These are phyloP conservation scores for Papilio gigon DNA, from an alignment of 2,888 invertebrate species.

Conservation along the genomic window DNA sequence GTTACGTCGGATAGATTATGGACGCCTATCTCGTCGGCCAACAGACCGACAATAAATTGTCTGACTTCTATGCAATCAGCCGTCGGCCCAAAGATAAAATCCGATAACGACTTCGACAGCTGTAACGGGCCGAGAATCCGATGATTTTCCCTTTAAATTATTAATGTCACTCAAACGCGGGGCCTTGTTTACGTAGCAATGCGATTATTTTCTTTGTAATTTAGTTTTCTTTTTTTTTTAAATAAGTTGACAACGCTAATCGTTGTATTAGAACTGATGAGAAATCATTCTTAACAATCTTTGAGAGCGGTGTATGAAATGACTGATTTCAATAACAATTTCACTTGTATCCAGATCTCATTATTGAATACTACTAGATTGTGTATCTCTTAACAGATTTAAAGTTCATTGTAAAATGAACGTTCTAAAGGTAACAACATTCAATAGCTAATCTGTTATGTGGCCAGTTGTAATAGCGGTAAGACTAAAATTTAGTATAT, in stretches of 20 bases:
- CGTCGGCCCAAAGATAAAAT: conserved; percentile 50
- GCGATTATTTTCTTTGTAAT: conserved; percentile 20
- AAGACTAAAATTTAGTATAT: not conserved
- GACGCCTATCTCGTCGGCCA: conserved; percentile 45
- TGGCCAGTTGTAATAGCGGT: no score
- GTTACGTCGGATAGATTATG: conserved; percentile 48
- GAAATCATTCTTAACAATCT: no score
- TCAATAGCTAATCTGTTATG: no score
- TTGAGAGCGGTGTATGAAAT: no score
- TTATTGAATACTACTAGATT: no score
- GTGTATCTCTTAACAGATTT: no score
- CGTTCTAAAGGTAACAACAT: no score
- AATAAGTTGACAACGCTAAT: no score
- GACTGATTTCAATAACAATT: no score
- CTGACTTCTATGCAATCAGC: conserved; percentile 58
- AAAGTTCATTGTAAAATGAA: no score
- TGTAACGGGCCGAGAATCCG: conserved; percentile 41
- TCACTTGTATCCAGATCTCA: no score
- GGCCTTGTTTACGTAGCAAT: conserved; percentile 28
- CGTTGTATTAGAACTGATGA: no score
- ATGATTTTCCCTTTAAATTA: conserved; percentile 46
- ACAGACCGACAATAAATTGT: conserved; percentile 52
- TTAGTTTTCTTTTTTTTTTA: not conserved
- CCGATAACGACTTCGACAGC: conserved; percentile 48
- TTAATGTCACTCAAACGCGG: conserved; percentile 46